These are phyloP conservation scores for Psammodynastes pulverulentus DNA, from an alignment of 2,113 vertebrate genomes.

Conservation along the genomic window DNA sequence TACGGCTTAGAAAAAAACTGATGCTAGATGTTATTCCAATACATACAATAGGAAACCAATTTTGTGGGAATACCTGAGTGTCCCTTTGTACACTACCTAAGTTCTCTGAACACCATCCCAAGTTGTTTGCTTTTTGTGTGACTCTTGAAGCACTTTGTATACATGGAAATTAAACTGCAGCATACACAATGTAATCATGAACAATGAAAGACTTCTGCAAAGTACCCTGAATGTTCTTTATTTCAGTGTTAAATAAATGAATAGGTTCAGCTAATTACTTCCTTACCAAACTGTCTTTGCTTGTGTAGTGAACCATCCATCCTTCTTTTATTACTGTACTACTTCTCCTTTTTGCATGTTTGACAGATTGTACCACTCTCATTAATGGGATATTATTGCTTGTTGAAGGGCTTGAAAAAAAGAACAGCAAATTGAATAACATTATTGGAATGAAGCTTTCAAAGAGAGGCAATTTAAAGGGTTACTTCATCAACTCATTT, in stretches of 20 bases:
- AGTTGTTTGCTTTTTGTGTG: neutral
- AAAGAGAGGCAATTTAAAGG: neutral
- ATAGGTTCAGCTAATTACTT: neutral
- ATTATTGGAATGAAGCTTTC: constrained; percentile 38
- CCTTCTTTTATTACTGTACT: constrained; percentile 93
- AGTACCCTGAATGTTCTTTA: neutral
- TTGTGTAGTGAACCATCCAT: constrained; percentile 97
- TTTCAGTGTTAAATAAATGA: neutral
- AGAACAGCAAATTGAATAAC: constrained; percentile 53
- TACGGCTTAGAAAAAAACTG: neutral
- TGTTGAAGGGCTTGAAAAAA: constrained; percentile 78
- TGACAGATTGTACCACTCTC: constrained; percentile 93
- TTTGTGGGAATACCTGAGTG: neutral
- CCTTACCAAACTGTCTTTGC: constrained; percentile 90
- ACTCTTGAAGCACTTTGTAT: neutral
- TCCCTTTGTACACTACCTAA: neutral
- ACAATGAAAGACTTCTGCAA: neutral
- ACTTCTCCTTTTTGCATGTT: constrained; percentile 94
- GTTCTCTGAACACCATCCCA: neutral
- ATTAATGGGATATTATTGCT: constrained; percentile 98
- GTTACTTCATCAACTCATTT: neutral
- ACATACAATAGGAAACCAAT: neutral
- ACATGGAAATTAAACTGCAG: neutral
- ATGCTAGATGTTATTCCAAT: neutral
- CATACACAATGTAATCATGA: neutral